These are phyloP conservation scores for Alethe diademata DNA, from an alignment of 2,113 vertebrate genomes.

Conservation along the genomic window DNA sequence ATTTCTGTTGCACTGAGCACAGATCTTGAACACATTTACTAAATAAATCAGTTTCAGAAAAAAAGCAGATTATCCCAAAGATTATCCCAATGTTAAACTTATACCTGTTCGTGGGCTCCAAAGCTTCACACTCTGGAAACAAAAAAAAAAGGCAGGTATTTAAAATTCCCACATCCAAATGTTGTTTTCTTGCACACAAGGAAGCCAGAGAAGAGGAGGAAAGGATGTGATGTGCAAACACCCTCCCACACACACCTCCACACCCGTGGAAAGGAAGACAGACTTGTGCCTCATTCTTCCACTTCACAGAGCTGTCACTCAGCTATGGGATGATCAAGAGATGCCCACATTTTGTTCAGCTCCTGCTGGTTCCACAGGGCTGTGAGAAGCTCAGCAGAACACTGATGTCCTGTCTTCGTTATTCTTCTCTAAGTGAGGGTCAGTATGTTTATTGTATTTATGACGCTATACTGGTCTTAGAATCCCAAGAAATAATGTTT, in stretches of 20 bases:
- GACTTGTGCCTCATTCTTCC: background rate
- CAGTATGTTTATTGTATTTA: background rate
- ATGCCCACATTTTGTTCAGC: background rate
- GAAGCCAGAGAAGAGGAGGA: background rate
- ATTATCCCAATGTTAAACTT: background rate
- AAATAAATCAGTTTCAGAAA: background rate
- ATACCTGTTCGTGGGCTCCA: slow-evolving; percentile 68
- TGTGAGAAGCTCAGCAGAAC: background rate
- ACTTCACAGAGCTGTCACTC: background rate
- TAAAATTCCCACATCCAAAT: background rate
- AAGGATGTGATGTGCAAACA: background rate
- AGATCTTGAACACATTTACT: background rate
- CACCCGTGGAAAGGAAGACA: background rate
- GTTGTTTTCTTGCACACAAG: background rate
- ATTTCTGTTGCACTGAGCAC: background rate
- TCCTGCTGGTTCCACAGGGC: background rate
- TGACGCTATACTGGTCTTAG: background rate
- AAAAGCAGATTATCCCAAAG: background rate
- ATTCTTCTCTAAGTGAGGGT: background rate
- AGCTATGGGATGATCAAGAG: background rate
- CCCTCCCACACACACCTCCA: background rate
- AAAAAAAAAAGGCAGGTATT: slow-evolving; percentile 9
- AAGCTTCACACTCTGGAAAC: slow-evolving; percentile 74
- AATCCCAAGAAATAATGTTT: background rate
- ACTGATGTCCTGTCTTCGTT: background rate